Base-by-base conservation (phyloP, 2,113 vertebrate species). In the Tylochromis polylepis region DNA sequence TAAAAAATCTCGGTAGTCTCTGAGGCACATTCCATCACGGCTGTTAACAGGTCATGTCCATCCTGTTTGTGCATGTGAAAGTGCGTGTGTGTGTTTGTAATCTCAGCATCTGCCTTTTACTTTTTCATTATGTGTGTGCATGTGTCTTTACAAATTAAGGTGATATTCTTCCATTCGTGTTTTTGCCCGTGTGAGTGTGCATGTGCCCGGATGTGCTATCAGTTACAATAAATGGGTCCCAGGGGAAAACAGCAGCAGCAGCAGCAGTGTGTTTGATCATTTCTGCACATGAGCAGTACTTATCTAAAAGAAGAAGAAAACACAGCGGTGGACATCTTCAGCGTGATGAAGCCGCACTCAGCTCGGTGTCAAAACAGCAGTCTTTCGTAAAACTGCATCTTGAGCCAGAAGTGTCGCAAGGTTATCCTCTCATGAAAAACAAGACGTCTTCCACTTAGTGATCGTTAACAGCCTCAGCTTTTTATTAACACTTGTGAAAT, bases 161-260 rank as follows among this genome's bases (percentile, higher is more conserved):
- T 5, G 83, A 36, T 72, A 75, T 84, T 53, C 79, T 70, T 87
- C 49, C 16, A 20, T 77, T 75, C 24, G 18, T 72, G 70, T 31
- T 62, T 62, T 49, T 29, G 46, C 16, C 29, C 0, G 0, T 51
- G 67, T 57, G 67, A 8, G 5, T 2, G 67, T 46, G 58, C 20
- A 8, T 70, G 82, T 80, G 14, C 62, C 24, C 24, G 53, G 20
- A 46, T 84, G 36, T 60, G 57, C 79, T 79, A 84, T 90, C 83
- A 38, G 81, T 89, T 41, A 49, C 34, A 3, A 83, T 75, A 78
- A 90, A 87, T 77, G 84, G 77, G 85, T 90, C 88, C 83, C 83
- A 60, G 81, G 3, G 56, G 90, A 18, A 72, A 90, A 85, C 18
- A 16, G 34, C 82, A 55, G 82, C 31, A 43, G 67, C 84, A 18